phyloP scores from a whole-genome alignment of 1,140 invertebrate species.

The Saccostrea glomerata region DNA sequence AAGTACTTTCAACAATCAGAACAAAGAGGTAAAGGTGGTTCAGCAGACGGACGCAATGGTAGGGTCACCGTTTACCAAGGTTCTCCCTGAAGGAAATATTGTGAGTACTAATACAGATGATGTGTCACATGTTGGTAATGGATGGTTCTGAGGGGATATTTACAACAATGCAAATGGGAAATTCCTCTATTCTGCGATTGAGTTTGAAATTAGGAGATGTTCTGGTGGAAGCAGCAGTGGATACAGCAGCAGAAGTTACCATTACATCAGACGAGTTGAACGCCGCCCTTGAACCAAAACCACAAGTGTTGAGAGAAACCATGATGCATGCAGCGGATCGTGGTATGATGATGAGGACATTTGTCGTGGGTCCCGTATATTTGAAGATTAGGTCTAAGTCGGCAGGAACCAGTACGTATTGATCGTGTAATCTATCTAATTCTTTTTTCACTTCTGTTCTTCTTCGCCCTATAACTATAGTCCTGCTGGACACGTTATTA shows the following conservation, averaged over 20 bases:
- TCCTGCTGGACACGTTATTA: no score
- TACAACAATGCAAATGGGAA: constrained; percentile 7
- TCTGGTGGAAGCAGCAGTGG: constrained; percentile 29
- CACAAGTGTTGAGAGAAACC: constrained; percentile 20
- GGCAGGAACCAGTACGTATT: no score
- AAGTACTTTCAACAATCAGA: not conserved
- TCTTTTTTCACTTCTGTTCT: no score
- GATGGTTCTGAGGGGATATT: constrained; percentile 5
- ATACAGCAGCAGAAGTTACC: constrained; percentile 43
- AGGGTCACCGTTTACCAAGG: not conserved
- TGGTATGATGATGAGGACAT: constrained; percentile 38
- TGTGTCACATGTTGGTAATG: not conserved
- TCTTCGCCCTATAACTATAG: no score
- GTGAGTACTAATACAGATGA: not conserved
- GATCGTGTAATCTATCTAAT: no score
- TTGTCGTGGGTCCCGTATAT: not conserved
- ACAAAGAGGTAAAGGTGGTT: not conserved
- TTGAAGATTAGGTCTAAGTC: not conserved
- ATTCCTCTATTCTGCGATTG: constrained; percentile 24
- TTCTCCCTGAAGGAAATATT: not conserved
- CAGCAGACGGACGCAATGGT: not conserved
- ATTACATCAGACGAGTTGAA: constrained; percentile 42
- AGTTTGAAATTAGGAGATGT: not conserved
- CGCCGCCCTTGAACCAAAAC: not conserved
- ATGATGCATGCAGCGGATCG: constrained; percentile 42